These are phyloP conservation scores for Hycleus phaleratus DNA, from an alignment of 1,140 invertebrate species.

Conservation along the genomic window DNA sequence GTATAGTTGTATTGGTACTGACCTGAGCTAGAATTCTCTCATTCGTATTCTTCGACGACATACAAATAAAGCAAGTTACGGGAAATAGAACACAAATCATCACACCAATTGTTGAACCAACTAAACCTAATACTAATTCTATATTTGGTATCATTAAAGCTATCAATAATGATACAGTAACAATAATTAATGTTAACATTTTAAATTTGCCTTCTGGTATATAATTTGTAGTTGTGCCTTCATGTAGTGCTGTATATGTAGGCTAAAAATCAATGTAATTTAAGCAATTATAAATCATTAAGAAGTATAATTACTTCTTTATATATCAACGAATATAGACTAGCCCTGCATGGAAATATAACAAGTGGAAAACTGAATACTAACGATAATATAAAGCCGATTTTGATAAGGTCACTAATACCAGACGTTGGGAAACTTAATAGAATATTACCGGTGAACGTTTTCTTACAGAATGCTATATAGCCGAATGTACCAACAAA, in stretches of 20 bases:
- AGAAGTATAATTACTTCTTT: constrained; percentile 57
- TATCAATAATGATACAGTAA: constrained; percentile 63
- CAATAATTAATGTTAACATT: constrained; percentile 68
- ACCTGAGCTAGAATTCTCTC: constrained; percentile 65
- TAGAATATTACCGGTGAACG: constrained; percentile 84
- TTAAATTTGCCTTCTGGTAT: constrained; percentile 77
- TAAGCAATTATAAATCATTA: not conserved
- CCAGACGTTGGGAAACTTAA: constrained; percentile 73
- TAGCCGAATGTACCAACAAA: constrained; percentile 92
- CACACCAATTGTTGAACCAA: constrained; percentile 92
- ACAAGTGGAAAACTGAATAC: constrained; percentile 94
- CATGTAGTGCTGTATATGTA: constrained; percentile 37
- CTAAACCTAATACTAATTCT: constrained; percentile 84
- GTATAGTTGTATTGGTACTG: constrained; percentile 8
- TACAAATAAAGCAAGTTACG: constrained; percentile 63
- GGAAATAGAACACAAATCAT: constrained; percentile 90
- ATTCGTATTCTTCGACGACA: constrained; percentile 65
- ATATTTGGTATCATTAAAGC: constrained; percentile 80
- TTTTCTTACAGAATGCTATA: constrained; percentile 76
- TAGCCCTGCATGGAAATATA: constrained; percentile 92
- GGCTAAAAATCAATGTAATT: not conserved
- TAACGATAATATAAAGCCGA: constrained; percentile 90
- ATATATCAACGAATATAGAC: constrained; percentile 86
- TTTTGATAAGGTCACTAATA: constrained; percentile 79
- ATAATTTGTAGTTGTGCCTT: constrained; percentile 46